Evolutionary conservation across 2,888 invertebrate species (phyloP).

Genomic region (Listrodromus nycthemerus): DNA sequence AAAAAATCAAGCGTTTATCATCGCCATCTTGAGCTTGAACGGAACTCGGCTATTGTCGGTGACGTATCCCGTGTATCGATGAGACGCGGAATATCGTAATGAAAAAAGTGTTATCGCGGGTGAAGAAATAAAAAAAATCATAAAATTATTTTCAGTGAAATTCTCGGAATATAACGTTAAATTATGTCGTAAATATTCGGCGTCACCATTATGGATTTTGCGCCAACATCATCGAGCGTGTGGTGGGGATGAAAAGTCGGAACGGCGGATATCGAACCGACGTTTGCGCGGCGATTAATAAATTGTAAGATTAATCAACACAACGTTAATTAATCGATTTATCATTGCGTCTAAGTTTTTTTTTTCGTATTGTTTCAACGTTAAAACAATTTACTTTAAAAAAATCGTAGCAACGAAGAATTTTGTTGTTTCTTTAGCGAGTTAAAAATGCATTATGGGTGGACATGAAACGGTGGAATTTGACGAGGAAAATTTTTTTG

Average conservation of each 20-base stretch:
- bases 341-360: conserved; percentile 44
- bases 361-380: conserved; percentile 55
- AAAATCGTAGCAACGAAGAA: conserved; percentile 34
- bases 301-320: conserved; percentile 68
- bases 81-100: conserved; percentile 57
- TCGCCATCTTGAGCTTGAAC: conserved; percentile 76
- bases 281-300: conserved; percentile 72
- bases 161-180: conserved; percentile 49
- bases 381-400: conserved; percentile 20
- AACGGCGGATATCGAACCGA: conserved; percentile 63
- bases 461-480: conserved; percentile 77
- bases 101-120: conserved; percentile 65
- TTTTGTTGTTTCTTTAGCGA: conserved; percentile 34
- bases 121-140: conserved; percentile 66
- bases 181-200: conserved; percentile 53
- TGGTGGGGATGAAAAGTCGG: conserved; percentile 70
- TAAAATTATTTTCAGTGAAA: conserved; percentile 63
- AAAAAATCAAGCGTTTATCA: conserved; percentile 35
- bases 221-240: conserved; percentile 74
- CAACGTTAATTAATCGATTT: conserved; percentile 44
- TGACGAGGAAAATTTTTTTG: conserved; percentile 73
- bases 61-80: conserved; percentile 71
- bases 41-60: conserved; percentile 72
- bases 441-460: conserved; percentile 77
- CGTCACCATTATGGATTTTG: conserved; percentile 77